These are phyloP conservation scores for Aurelia aurita complex sp. Pacific DNA, from an alignment of 30 jellyfish, hydroid and myxozoan genomes.

Conservation along the genomic window DNA sequence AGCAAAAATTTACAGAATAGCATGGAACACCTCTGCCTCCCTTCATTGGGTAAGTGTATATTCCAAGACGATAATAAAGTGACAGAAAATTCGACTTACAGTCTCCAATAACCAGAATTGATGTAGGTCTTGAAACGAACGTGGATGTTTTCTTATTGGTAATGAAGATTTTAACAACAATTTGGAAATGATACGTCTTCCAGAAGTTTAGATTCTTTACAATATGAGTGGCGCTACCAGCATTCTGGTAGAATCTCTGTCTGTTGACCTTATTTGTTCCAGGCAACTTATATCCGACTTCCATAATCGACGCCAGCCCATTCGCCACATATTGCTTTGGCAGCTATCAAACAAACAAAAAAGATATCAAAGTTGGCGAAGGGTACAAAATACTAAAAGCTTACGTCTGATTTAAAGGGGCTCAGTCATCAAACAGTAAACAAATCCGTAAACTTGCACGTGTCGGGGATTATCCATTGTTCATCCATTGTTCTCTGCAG, in stretches of 20 bases:
- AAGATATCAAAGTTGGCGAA: not conserved
- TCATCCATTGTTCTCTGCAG: no score
- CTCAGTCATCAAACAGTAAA: no score
- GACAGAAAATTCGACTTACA: conserved; percentile 12
- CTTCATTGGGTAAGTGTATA: no score
- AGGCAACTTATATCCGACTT: not conserved
- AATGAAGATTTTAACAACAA: not conserved
- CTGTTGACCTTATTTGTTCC: not conserved
- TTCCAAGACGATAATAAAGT: not conserved
- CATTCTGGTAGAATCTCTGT: not conserved
- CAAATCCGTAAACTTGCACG: no score
- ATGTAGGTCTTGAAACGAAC: not conserved
- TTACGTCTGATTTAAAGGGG: no score
- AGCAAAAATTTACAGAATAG: no score
- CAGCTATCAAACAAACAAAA: conserved; percentile 7
- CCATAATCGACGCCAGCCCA: not conserved
- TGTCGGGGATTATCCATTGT: no score
- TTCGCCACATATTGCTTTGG: conserved; percentile 36
- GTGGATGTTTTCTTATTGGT: not conserved
- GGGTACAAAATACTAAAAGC: no score
- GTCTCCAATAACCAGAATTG: conserved; percentile 32
- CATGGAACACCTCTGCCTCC: no score
- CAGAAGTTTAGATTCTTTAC: conserved; percentile 12
- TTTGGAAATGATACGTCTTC: conserved; percentile 14
- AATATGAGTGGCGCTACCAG: not conserved